These are phyloP conservation scores for Eristalinus aeneus DNA, from an alignment of 2,888 invertebrate genomes.

Conservation along the genomic window DNA sequence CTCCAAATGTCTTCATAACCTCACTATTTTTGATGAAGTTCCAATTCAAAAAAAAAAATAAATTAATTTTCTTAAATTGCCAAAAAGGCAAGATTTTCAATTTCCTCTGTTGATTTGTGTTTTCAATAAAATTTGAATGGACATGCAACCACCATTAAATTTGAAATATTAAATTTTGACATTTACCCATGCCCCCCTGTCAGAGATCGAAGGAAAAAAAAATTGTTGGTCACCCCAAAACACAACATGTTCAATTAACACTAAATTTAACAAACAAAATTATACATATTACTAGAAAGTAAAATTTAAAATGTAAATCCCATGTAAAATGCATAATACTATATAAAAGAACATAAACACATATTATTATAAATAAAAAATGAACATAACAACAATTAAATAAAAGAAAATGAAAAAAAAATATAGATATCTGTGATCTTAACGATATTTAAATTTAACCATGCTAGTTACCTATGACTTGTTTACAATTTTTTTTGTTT, in stretches of 20 bases:
- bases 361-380: constrained; percentile 65
- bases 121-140: too few species aligned
- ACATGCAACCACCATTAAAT: neutral
- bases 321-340: constrained; percentile 60
- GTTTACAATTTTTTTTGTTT: constrained; percentile 57
- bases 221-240: constrained; percentile 21
- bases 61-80: too few species aligned
- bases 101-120: too few species aligned
- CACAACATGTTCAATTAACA: constrained; percentile 67
- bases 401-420: constrained; percentile 65
- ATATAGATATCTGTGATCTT: constrained; percentile 81
- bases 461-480: constrained; percentile 57
- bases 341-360: constrained; percentile 29
- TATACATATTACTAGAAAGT: constrained; percentile 66
- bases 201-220: neutral
- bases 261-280: constrained; percentile 66
- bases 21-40: too few species aligned
- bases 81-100: too few species aligned
- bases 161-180: neutral
- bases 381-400: constrained; percentile 41
- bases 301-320: constrained; percentile 40
- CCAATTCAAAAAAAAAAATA: too few species aligned
- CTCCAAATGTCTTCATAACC: too few species aligned
- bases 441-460: constrained; percentile 79
- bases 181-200: neutral